Percentiles rank a stretch among this genome's conserved stretches.
Evolutionary conservation across 2,888 invertebrate species (phyloP).

Genomic region (Perizoma flavofasciatum): DNA sequence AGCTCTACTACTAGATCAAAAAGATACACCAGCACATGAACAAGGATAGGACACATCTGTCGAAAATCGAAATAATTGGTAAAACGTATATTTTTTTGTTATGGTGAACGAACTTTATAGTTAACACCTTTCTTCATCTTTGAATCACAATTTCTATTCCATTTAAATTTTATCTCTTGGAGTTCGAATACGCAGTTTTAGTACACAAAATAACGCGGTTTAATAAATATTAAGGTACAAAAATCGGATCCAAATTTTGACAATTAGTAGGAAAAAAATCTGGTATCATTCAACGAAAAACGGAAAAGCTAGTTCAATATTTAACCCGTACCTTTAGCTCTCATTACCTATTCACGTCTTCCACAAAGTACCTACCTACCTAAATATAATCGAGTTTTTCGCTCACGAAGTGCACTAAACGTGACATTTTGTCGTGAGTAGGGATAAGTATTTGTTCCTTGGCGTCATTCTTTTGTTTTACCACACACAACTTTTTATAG

Average conservation of each 20-base stretch:
- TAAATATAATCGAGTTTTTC: slow-evolving; percentile 47
- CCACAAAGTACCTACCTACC: slow-evolving; percentile 33
- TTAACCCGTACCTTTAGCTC: slow-evolving; percentile 50
- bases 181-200: too few relatives aligned
- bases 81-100: too few relatives aligned
- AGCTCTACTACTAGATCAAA: too few relatives aligned
- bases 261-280: slow-evolving; percentile 51
- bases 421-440: slow-evolving; percentile 44
- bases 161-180: too few relatives aligned
- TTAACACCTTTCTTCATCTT: too few relatives aligned
- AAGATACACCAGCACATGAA: too few relatives aligned
- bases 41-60: too few relatives aligned
- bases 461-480: slow-evolving; percentile 32
- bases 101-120: too few relatives aligned
- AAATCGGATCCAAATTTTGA: slow-evolving; percentile 46
- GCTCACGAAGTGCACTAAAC: slow-evolving; percentile 41
- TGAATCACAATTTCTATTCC: too few relatives aligned
- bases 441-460: slow-evolving; percentile 40
- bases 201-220: too few relatives aligned
- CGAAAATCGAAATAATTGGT: too few relatives aligned
- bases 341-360: slow-evolving; percentile 49
- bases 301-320: slow-evolving; percentile 61
- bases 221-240: slow-evolving; percentile 37
- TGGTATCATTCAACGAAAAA: slow-evolving; percentile 65
- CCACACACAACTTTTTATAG: slow-evolving; percentile 21